Evolutionary conservation across 1,140 invertebrate species (phyloP).

Genomic region (Acarapis woodi): DNA sequence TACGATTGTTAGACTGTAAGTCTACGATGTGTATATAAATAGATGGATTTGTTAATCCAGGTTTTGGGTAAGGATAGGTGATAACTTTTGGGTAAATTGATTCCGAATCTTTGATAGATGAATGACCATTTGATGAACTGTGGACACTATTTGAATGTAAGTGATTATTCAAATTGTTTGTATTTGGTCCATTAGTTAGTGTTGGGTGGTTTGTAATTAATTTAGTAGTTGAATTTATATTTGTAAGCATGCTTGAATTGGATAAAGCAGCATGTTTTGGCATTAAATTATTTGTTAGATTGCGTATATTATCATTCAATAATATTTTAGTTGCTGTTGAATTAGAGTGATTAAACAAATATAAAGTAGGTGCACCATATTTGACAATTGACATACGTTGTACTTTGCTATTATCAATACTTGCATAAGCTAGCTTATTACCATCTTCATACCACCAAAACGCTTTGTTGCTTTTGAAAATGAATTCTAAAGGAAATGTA

Average conservation of each 20-base stretch:
- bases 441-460: conserved; percentile 17
- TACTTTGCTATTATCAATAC: conserved; percentile 17
- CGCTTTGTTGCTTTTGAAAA: conserved; percentile 17
- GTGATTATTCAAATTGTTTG: background rate
- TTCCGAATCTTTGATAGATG: background rate
- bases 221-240: too few species aligned
- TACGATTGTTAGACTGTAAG: conserved; percentile 7
- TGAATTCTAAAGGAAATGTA: conserved; percentile 17
- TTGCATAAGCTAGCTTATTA: conserved; percentile 15
- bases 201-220: too few species aligned
- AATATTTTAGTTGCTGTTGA: too few species aligned
- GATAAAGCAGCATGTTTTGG: too few species aligned
- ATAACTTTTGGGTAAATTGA: conserved; percentile 7
- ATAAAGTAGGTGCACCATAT: conserved; percentile 11
- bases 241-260: too few species aligned
- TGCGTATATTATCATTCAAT: too few species aligned
- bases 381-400: conserved; percentile 12
- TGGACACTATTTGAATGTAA: background rate
- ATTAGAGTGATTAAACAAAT: too few species aligned
- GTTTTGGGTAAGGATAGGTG: conserved; percentile 11
- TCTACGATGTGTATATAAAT: conserved; percentile 11
- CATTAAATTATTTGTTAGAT: too few species aligned
- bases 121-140: background rate
- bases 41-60: conserved; percentile 12
- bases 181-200: too few species aligned